Conservation (phyloP, 2,797 vertebrate genomes). For the Urophycis tenuis region DNA sequence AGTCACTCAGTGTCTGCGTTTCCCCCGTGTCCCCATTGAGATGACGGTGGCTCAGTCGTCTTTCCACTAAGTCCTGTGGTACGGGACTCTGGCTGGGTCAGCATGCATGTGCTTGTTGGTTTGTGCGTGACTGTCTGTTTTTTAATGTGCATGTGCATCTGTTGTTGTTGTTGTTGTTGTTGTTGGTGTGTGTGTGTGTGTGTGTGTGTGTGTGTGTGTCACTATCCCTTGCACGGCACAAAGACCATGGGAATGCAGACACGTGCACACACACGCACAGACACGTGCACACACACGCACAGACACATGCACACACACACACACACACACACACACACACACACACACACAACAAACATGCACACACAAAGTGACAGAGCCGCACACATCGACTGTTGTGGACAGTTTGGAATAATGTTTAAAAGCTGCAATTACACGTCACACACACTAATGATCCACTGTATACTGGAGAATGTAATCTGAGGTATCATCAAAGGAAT, state of each 20-base stretch:
- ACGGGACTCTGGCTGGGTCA: not conserved
- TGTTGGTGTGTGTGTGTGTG: not conserved
- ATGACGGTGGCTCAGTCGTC: constrained; percentile 23
- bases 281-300: not conserved
- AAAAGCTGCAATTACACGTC: too few species aligned
- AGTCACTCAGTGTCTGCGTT: constrained; percentile 38
- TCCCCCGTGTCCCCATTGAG: constrained; percentile 33
- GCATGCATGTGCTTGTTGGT: not conserved
- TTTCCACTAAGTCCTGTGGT: not conserved
- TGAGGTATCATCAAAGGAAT: not conserved
- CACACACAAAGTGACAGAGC: too few species aligned
- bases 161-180: too few species aligned
- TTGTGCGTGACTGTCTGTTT: too few species aligned
- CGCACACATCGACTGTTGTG: not conserved
- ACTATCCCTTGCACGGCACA: not conserved
- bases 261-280: not conserved
- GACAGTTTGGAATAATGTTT: too few species aligned
- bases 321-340: too few species aligned
- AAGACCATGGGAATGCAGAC: not conserved
- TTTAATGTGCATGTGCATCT: not conserved
- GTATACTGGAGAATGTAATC: too few species aligned
- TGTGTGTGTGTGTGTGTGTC: not conserved
- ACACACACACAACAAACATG: not conserved
- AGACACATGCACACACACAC: not conserved
- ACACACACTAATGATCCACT: too few species aligned